A percentile compares a stretch with the other conserved stretches of the same genome.
Evolutionary conservation across 1,140 invertebrate genomes (phyloP).

Genomic region (Microplitis demolitor): DNA sequence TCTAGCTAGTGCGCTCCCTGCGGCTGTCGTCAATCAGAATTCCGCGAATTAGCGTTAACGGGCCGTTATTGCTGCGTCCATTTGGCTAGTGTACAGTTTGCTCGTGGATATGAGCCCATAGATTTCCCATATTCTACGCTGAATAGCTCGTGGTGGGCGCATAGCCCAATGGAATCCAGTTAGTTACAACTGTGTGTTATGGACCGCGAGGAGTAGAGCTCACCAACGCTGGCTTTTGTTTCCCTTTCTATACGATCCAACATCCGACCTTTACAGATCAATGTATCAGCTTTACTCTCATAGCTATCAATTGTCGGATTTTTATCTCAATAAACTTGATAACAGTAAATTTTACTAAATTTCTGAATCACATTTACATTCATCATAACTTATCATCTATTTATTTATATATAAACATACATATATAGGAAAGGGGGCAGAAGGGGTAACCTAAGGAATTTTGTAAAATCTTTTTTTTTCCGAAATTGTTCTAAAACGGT

Average conservation of each 20-base stretch:
- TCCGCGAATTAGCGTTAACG: slow-evolving; percentile 64
- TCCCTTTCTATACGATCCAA: background rate
- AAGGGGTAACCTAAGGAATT: too few relatives aligned
- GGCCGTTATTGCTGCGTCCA: slow-evolving; percentile 63
- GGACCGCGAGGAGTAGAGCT: slow-evolving; percentile 35
- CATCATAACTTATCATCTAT: too few relatives aligned
- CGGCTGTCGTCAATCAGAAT: slow-evolving; percentile 61
- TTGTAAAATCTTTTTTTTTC: too few relatives aligned
- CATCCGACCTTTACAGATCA: background rate
- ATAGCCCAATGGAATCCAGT: slow-evolving; percentile 57
- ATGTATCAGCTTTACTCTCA: background rate
- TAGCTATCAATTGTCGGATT: background rate
- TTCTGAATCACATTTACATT: too few relatives aligned
- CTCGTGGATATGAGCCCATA: slow-evolving; percentile 60
- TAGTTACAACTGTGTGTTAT: slow-evolving; percentile 59
- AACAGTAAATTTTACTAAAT: too few relatives aligned
- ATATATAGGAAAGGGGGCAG: too few relatives aligned
- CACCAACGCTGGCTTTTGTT: background rate
- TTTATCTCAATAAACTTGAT: background rate
- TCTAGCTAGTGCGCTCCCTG: slow-evolving; percentile 28
- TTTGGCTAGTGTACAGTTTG: slow-evolving; percentile 61
- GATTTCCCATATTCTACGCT: slow-evolving; percentile 59
- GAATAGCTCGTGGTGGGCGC: slow-evolving; percentile 47
- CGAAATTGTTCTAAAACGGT: too few relatives aligned
- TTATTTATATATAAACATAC: background rate